A percentile compares a stretch with the other conserved stretches of the same genome.
phyloP scores from a whole-genome alignment of 2,113 vertebrate genomes.

The Emberiza fucata region DNA sequence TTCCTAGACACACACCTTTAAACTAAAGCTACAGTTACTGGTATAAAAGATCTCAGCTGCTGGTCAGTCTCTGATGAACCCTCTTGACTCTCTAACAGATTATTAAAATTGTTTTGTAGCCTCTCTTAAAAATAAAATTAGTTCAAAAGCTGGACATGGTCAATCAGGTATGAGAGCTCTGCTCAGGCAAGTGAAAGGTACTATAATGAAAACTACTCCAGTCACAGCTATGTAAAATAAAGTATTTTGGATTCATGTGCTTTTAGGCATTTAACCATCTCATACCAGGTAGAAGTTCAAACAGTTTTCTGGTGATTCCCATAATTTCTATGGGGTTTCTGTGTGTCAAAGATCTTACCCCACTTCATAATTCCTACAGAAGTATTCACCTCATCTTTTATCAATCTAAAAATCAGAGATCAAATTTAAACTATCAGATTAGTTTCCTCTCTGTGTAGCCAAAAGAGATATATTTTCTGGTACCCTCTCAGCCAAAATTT shows the following conservation, averaged over 20 bases:
- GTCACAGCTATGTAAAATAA: background rate
- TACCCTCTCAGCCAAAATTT: background rate
- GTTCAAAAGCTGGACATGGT: background rate
- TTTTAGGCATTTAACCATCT: slow-evolving; percentile 38
- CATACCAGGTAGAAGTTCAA: background rate
- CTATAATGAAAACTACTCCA: slow-evolving; percentile 12
- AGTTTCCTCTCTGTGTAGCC: background rate
- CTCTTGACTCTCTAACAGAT: background rate
- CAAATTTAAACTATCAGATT: background rate
- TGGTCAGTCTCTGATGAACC: background rate
- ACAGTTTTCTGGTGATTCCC: background rate
- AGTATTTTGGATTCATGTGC: background rate
- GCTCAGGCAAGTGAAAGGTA: background rate
- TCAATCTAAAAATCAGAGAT: background rate
- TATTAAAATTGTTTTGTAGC: background rate
- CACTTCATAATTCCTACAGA: background rate
- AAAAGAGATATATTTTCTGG: background rate
- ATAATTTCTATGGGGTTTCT: background rate
- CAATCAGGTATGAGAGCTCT: slow-evolving; percentile 11
- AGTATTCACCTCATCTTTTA: background rate
- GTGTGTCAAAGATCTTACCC: background rate
- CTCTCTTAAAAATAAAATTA: background rate
- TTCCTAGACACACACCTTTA: background rate
- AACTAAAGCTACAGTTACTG: background rate
- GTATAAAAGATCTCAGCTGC: background rate